Base-by-base conservation (phyloP, 2,888 invertebrate species). In the Anagyrus pseudococci region DNA sequence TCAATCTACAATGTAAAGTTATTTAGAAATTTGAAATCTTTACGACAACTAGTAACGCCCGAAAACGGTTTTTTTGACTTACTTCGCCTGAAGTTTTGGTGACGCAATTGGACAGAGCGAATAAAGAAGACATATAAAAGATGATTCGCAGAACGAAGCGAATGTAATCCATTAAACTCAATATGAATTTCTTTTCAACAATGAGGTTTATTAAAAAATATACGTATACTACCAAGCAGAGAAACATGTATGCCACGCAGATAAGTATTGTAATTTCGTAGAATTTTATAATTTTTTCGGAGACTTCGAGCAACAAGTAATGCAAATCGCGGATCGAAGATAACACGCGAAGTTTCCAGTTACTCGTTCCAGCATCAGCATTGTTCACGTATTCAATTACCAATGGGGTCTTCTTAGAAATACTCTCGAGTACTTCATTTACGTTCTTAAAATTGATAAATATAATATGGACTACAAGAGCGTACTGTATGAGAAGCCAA, bases 181-280 rank as follows among this genome's bases (percentile, higher is more conserved):
- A 33, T 7, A 13, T 33, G 8, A 33, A 33, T 33, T 33, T 13
- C 33, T 8, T 33, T 33, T 7, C 10, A 17, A 44, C 15, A n/a
- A 41, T 23, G 2, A 20, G 20, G 2, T 2, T 3, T 3, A 33
- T 33, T 4, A 15, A 33, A 22, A 15, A 33, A 15, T n/a, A 33
- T 6, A 50, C 8, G 15, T 33, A 49, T 15, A 55, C 55, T 1
- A 61, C 49, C 7, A 61, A 15, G 3, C 43, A 61, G 2, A 55
- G 43, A 15, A 61, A 61, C 23, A 55, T 43, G 23, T 61, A 55
- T 0, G 49, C 41, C 15, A 55, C 23, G 7, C 43, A 22, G 1
- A 19, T 41, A 2, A 61, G 19, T 15, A 61, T 61, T 0, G 37
- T 61, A 3, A 55, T 4, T 25, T 53, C 54, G 25, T 55, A 61